Base-by-base conservation (phyloP, 1,140 invertebrate species). In the Pogonognathellus flavescens region DNA sequence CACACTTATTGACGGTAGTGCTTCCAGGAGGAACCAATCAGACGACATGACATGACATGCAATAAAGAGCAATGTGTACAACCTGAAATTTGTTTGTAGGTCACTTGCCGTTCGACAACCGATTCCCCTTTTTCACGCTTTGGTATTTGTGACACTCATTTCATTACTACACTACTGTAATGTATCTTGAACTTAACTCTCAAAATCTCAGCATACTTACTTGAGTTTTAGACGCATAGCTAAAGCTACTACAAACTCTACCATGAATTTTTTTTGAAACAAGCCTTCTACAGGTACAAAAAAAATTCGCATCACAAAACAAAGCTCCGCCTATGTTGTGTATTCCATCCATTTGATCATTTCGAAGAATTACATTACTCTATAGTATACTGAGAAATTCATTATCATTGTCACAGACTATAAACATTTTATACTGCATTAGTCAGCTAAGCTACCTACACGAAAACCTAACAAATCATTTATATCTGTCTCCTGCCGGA, bases 351-450 rank as follows among this genome's bases (percentile, higher is more conserved):
- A 66, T n/a, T n/a, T n/a, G n/a, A n/a, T n/a, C n/a, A n/a, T 41
- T 41, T 41, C 31, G 6, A 41, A 41, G 31, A 41, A 41, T 3
- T 41, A 41, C 31, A 6, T n/a, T 41, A 66, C 20, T 25, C 10
- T 22, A 55, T 2, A 14, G 14, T 66, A 66, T 25, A 25, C 25
- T 31, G 62, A 25, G 13, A 25, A 66, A 66, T 66, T n/a, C 62
- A 66, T 25, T 66, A 66, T 66, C 16, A 16, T 55, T 66, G 62
- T 66, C 62, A 66, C 20, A 66, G 22, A 25, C 62, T 66, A 66
- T 25, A 20, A 25, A 66, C 62, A 66, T 25, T 66, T 60, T 60
- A 60, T 11, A n/a, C 55, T 0, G 14, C 18, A 9, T 20, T 25
- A 66, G 25, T 11, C 20, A 9, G 14, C 25, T 25, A 25, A 13